These are phyloP conservation scores for Lagorchestes hirsutus DNA, from an alignment of 2,797 vertebrate genomes.

Conservation along the genomic window DNA sequence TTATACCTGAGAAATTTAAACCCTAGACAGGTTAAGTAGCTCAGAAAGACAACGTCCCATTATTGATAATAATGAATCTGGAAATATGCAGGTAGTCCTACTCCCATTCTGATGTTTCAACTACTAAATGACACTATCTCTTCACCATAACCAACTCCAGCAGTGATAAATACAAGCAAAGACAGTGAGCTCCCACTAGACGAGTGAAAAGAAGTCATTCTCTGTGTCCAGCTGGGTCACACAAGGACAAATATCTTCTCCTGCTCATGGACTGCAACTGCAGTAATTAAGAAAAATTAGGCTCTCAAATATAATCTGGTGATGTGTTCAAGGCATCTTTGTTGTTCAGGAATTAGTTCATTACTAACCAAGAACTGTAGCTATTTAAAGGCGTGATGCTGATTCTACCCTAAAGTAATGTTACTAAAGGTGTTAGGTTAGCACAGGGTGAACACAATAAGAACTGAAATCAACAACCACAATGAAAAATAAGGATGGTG, in stretches of 20 bases:
- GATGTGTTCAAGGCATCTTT: background rate
- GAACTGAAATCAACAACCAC: background rate
- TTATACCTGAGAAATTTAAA: background rate
- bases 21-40: background rate
- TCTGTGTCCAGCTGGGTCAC: background rate
- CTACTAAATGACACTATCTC: background rate
- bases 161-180: background rate
- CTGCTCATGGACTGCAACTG: background rate
- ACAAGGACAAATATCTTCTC: slow-evolving; percentile 17
- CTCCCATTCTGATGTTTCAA: background rate
- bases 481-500: background rate
- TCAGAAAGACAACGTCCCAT: background rate
- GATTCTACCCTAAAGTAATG: slow-evolving; percentile 7
- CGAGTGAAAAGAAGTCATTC: slow-evolving; percentile 43
- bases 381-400: background rate
- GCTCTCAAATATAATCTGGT: background rate
- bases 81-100: background rate
- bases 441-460: background rate
- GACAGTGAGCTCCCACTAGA: background rate
- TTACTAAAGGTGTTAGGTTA: background rate
- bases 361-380: background rate
- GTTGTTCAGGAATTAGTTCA: background rate
- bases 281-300: background rate
- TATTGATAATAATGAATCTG: background rate
- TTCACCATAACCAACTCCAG: background rate